These are phyloP conservation scores for Hyaena hyaena DNA, from an alignment of 2,113 vertebrate species.

Conservation along the genomic window DNA sequence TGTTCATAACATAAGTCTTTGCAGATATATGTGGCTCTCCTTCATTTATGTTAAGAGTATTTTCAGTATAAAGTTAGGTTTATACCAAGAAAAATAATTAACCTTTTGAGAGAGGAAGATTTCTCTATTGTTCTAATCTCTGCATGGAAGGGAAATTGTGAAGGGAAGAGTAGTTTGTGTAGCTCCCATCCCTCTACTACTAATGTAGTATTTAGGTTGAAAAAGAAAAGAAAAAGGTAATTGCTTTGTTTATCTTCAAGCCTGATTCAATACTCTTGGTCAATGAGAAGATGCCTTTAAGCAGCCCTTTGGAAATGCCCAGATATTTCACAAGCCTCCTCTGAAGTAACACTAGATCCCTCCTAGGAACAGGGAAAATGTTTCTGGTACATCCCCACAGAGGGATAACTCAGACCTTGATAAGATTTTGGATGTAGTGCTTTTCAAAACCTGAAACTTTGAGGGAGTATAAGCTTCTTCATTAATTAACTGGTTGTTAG, in stretches of 20 bases:
- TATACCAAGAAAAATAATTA: background rate
- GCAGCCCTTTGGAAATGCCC: background rate
- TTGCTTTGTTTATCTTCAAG: background rate
- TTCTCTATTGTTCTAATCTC: background rate
- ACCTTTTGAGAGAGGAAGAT: background rate
- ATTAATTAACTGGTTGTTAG: background rate
- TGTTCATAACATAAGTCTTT: background rate
- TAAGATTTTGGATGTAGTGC: background rate
- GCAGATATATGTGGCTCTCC: background rate
- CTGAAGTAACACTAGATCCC: background rate
- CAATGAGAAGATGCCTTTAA: background rate
- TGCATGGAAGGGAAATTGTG: background rate
- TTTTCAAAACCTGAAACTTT: conserved; percentile 27
- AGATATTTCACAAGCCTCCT: background rate
- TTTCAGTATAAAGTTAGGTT: background rate
- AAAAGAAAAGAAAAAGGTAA: background rate
- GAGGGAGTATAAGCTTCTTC: background rate
- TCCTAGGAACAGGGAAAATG: background rate
- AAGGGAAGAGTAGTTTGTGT: background rate
- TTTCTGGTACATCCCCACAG: background rate
- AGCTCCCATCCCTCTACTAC: background rate
- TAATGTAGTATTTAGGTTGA: background rate
- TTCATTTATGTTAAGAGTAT: background rate
- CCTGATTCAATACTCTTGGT: background rate
- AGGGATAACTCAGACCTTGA: background rate